A percentile compares a stretch with the other conserved stretches of the same genome.
Conservation (phyloP, 2,888 invertebrate species). For the Girardia tigrina region DNA sequence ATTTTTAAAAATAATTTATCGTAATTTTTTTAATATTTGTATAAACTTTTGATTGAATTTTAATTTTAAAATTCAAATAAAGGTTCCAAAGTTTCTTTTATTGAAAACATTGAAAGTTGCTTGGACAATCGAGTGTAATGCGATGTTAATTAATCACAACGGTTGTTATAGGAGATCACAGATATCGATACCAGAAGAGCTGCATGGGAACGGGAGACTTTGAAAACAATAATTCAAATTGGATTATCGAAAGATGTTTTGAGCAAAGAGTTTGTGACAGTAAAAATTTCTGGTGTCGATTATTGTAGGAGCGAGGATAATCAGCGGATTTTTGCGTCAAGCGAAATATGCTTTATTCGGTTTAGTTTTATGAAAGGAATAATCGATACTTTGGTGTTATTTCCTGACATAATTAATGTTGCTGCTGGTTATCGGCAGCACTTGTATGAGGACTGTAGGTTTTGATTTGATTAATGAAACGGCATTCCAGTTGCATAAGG, state of each 20-base stretch:
- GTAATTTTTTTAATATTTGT: too few relatives aligned
- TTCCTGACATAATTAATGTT: background rate
- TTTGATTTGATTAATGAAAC: too few relatives aligned
- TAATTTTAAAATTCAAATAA: too few relatives aligned
- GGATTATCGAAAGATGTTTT: background rate
- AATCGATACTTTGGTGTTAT: background rate
- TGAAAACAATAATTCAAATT: background rate
- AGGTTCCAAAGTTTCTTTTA: too few relatives aligned
- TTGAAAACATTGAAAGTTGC: too few relatives aligned
- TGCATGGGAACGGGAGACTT: background rate
- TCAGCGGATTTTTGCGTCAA: background rate
- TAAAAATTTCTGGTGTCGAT: background rate
- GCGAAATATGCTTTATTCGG: background rate
- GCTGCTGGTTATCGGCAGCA: background rate
- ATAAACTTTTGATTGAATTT: too few relatives aligned
- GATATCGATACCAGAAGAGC: background rate
- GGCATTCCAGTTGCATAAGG: too few relatives aligned
- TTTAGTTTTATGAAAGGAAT: background rate
- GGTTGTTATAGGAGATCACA: background rate
- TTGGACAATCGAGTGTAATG: too few relatives aligned
- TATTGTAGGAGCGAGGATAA: slow-evolving; percentile 13
- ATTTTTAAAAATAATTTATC: too few relatives aligned
- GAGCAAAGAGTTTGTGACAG: background rate
- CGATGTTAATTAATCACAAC: too few relatives aligned
- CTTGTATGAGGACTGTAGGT: background rate